Conservation (phyloP, 2,797 vertebrate species). For the Chrysocyon brachyurus region DNA sequence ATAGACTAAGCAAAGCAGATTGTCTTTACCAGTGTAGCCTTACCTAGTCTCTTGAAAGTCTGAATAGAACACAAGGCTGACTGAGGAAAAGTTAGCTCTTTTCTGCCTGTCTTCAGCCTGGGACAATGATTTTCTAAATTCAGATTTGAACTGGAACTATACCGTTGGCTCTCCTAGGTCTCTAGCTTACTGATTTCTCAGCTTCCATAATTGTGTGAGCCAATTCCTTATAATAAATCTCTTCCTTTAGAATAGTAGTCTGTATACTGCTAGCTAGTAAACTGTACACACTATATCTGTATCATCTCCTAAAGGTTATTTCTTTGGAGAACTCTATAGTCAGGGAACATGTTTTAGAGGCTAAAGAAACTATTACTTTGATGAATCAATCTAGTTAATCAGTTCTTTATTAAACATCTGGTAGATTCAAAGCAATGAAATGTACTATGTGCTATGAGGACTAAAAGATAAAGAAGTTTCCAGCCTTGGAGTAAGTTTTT, state of each 20-base stretch:
- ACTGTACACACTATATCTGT: not conserved
- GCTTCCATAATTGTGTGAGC: constrained; percentile 7
- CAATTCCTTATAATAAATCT: not conserved
- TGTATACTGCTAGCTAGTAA: not conserved
- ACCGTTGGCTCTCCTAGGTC: not conserved
- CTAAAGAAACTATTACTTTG: constrained; percentile 35
- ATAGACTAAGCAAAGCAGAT: not conserved
- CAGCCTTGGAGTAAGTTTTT: not conserved
- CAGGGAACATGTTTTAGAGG: not conserved
- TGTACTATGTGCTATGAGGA: not conserved
- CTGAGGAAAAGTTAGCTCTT: constrained; percentile 16
- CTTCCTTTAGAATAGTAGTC: not conserved
- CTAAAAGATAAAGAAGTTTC: constrained; percentile 51
- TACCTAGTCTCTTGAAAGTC: not conserved
- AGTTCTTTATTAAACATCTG: constrained; percentile 50
- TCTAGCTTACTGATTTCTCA: not conserved
- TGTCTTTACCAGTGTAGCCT: not conserved
- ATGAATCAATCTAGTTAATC: constrained; percentile 36
- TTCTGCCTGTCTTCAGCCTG: not conserved
- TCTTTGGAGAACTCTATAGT: not conserved
- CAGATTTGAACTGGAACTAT: not conserved
- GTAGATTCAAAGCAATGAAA: constrained; percentile 43
- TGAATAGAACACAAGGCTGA: not conserved
- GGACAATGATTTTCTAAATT: not conserved
- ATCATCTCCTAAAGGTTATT: not conserved